These are phyloP conservation scores for Dendrocopos noguchii DNA, from an alignment of 2,113 vertebrate genomes.

Conservation along the genomic window DNA sequence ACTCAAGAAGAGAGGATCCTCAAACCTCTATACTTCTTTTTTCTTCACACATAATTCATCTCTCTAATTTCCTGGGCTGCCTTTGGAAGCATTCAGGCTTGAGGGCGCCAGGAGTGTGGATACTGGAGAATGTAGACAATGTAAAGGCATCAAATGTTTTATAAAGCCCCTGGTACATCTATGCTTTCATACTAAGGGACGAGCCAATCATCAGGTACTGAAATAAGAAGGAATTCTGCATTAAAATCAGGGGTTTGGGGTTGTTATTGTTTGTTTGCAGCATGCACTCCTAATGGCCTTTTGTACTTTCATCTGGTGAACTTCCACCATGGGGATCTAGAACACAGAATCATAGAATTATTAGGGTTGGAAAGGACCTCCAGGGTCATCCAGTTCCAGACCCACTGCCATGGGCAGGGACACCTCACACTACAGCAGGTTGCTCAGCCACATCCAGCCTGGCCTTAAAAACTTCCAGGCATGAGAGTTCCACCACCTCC, in stretches of 20 bases:
- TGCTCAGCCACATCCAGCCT: too few species aligned
- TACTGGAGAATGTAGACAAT: not conserved
- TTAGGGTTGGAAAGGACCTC: too few species aligned
- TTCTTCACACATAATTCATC: not conserved
- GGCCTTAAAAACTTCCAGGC: too few species aligned
- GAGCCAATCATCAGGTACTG: not conserved
- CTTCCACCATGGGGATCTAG: not conserved
- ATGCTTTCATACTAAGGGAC: not conserved
- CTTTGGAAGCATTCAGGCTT: not conserved
- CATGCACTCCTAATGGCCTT: not conserved
- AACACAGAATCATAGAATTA: not conserved
- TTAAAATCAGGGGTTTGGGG: not conserved
- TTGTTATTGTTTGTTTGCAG: not conserved
- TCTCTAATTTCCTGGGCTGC: not conserved
- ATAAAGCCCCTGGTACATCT: rapidly evolving
- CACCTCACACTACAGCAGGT: too few species aligned
- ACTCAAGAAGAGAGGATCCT: not conserved
- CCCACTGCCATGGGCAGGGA: too few species aligned
- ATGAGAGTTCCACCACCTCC: too few species aligned
- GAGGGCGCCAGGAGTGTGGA: rapidly evolving
- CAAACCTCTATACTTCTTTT: not conserved
- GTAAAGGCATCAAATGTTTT: not conserved
- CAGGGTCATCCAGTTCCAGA: too few species aligned
- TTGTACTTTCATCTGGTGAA: not conserved
- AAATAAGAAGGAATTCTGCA: not conserved